These are phyloP conservation scores for Cephalopholis sonnerati DNA, from an alignment of 2,113 vertebrate genomes.

Conservation along the genomic window DNA sequence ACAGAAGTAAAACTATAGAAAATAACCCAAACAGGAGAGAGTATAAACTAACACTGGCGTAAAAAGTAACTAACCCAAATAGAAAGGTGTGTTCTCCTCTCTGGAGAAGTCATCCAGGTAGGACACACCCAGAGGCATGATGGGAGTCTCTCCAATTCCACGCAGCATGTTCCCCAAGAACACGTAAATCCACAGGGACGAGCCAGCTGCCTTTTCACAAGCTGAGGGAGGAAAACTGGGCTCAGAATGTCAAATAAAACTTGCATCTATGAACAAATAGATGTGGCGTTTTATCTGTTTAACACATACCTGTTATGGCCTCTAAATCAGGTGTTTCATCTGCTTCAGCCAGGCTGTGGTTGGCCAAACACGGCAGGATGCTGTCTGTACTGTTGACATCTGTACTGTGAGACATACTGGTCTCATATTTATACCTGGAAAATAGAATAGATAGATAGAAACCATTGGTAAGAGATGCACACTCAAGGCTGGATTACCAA, in stretches of 20 bases:
- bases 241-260: not conserved
- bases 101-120: conserved; percentile 94
- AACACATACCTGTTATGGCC: conserved; percentile 60
- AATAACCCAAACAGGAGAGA: not conserved
- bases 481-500: not conserved
- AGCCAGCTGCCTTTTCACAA: conserved; percentile 88
- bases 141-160: conserved; percentile 95
- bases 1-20: not conserved
- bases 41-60: not conserved
- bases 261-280: not conserved
- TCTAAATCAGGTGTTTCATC: conserved; percentile 15
- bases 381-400: conserved; percentile 70
- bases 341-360: conserved; percentile 47
- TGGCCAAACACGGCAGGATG: conserved; percentile 77
- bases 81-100: conserved; percentile 92
- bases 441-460: not conserved
- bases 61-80: conserved; percentile 87
- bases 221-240: conserved; percentile 71
- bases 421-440: conserved; percentile 86
- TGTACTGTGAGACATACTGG: conserved; percentile 72
- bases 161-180: conserved; percentile 94
- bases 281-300: not conserved
- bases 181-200: conserved; percentile 92
- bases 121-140: conserved; percentile 93
- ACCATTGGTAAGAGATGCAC: not conserved